phyloP scores from a whole-genome alignment of 2,888 invertebrate genomes.

The Phaonia tiefii region DNA sequence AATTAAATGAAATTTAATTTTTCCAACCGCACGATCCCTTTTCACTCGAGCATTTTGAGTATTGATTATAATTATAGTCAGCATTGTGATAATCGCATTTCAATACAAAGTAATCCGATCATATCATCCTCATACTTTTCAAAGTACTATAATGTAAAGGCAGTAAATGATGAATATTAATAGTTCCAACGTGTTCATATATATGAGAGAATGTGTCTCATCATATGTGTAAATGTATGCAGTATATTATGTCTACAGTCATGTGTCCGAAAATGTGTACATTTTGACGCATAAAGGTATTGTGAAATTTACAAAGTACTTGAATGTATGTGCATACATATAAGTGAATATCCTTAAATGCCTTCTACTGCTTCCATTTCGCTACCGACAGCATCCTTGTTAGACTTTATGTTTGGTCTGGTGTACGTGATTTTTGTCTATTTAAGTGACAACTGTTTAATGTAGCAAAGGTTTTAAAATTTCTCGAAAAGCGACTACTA shows the following conservation, averaged over 20 bases:
- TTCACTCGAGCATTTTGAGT: too few species aligned
- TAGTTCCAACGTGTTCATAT: constrained; percentile 45
- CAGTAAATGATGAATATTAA: constrained; percentile 58
- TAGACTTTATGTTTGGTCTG: neutral
- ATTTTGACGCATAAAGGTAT: constrained; percentile 66
- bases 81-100: too few species aligned
- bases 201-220: constrained; percentile 32
- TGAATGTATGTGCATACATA: too few species aligned
- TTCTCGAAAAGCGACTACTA: too few species aligned
- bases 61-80: too few species aligned
- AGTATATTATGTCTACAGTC: too few species aligned
- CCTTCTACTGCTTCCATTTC: neutral
- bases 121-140: neutral
- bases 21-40: too few species aligned
- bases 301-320: constrained; percentile 53
- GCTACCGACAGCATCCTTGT: constrained; percentile 1
- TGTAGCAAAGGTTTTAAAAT: constrained; percentile 11
- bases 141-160: constrained; percentile 23
- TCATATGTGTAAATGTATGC: constrained; percentile 3
- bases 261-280: constrained; percentile 23
- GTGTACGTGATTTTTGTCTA: constrained; percentile 30
- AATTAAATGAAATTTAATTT: too few species aligned
- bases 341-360: too few species aligned
- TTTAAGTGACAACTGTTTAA: constrained; percentile 18
- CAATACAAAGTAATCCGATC: too few species aligned